Percentiles rank a stretch among this genome's conserved stretches.
Evolutionary conservation across 2,797 vertebrate genomes (phyloP).

Genomic region (Mormyrus hasselquistii): DNA sequence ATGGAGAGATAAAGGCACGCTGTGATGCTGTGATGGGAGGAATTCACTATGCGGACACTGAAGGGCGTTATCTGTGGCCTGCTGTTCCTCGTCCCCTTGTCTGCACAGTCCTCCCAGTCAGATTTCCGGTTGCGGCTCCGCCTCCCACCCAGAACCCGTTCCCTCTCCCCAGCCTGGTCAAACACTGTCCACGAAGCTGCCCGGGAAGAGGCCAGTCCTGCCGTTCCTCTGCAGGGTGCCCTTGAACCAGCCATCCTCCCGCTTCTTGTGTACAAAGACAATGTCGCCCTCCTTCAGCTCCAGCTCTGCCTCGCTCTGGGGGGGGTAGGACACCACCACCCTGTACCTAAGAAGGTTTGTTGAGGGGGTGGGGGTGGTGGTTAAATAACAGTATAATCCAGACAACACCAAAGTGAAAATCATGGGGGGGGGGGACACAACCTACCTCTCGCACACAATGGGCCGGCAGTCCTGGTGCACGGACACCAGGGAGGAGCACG

Average conservation of each 20-base stretch:
- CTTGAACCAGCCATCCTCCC: conserved; percentile 99
- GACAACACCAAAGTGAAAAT: neutral
- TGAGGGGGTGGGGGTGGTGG: conserved; percentile 22
- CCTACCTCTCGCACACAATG: conserved; percentile 89
- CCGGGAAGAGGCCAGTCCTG: conserved; percentile 92
- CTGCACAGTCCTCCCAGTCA: neutral
- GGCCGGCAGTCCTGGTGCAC: conserved; percentile 77
- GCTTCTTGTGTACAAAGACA: conserved; percentile 95
- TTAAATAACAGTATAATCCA: neutral
- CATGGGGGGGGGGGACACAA: neutral
- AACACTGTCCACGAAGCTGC: conserved; percentile 95
- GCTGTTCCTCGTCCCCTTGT: neutral
- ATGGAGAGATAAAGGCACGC: conserved; percentile 51
- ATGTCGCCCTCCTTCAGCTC: conserved; percentile 98
- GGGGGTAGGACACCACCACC: conserved; percentile 94
- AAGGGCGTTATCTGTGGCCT: neutral
- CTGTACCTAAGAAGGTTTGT: conserved; percentile 68
- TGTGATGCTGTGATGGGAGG: neutral
- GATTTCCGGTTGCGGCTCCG: neutral
- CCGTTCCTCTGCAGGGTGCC: conserved; percentile 95
- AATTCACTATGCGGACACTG: neutral
- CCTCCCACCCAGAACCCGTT: neutral
- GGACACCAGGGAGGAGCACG: conserved; percentile 84
- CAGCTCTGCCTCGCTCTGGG: conserved; percentile 96
- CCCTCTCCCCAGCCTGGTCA: conserved; percentile 48